Evolutionary conservation across 2,797 vertebrate species (phyloP).

Genomic region (Salmo trutta): DNA sequence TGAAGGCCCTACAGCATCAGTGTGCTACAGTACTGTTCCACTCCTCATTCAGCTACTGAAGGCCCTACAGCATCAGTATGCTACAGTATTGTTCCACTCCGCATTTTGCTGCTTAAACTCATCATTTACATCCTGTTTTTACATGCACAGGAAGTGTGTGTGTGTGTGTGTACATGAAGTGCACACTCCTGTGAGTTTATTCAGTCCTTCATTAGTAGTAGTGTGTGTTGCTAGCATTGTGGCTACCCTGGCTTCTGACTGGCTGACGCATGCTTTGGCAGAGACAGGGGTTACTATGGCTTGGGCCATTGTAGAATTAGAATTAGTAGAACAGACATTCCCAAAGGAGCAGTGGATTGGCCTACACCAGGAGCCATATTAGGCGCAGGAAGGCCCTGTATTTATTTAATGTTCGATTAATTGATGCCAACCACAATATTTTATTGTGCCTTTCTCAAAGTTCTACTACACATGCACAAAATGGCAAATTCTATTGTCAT

Average conservation of each 20-base stretch:
- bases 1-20: too few relatives aligned
- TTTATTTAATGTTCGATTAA: neutral
- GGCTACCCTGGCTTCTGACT: slow-evolving; percentile 62
- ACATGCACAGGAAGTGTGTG: slow-evolving; percentile 25
- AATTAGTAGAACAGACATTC: slow-evolving; percentile 22
- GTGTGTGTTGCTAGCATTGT: slow-evolving; percentile 50
- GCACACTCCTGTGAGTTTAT: slow-evolving; percentile 34
- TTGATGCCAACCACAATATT: neutral
- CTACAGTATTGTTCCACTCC: neutral
- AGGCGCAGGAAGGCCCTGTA: neutral
- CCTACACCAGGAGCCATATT: neutral
- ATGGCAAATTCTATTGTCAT: neutral
- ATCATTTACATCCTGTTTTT: slow-evolving; percentile 53
- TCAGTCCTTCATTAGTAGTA: slow-evolving; percentile 74
- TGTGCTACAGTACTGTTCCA: too few relatives aligned
- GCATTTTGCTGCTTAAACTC: slow-evolving; percentile 23
- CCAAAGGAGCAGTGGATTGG: slow-evolving; percentile 16
- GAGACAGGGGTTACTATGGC: slow-evolving; percentile 62
- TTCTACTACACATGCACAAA: neutral
- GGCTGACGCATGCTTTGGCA: slow-evolving; percentile 63
- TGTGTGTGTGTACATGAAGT: slow-evolving; percentile 47
- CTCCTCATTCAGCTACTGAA: too few relatives aligned
- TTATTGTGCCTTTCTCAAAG: neutral
- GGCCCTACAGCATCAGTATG: neutral
- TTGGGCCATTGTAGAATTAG: slow-evolving; percentile 29